Evolutionary conservation across 2,888 invertebrate species (phyloP), one percentile per base, ranked within the genome.

Genomic region (Spialia ferax): DNA sequence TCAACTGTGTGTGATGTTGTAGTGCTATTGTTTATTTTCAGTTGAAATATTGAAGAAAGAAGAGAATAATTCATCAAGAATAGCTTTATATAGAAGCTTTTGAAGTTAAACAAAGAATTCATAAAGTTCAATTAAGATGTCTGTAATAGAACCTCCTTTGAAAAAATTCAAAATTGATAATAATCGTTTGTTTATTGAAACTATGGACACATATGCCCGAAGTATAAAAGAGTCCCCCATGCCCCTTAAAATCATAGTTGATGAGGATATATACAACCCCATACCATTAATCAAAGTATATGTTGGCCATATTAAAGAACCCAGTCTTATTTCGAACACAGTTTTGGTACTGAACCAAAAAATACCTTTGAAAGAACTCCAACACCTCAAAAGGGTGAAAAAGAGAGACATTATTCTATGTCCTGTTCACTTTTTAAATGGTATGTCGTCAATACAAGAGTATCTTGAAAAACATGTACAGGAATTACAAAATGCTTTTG

Each of bases 371-470:
- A 93, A 94, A 15, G 91, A 94, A 15, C 87, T 97, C 10, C 94
- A 94, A 55, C 97, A 97, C 86, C 87, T 98, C 18, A 98, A 98
- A 82, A 94, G 97, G 71, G 96, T 97, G 0, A 93, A 94, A 48
- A 94, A 94, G 6, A 94, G 87, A 54, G 93, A 95, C 23, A 88
- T 97, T 0, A 78, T 97, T 11, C 61, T 93, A 73, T 97, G 77
- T 89, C 94, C 78, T 75, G 90, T 52, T 23, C 77, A 64, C 61
- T 77, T 69, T 70, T 74, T 81, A n/a, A 83, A 75, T 60, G 74
- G 65, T 1, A 74, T 38, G 70, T 74, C 85, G 2, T 80, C 88
- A 1, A 79, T 95, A 1, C 87, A 93, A 70, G 76, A 85, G 5
- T 82, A 89, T 42, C 80, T 95, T 8, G 80, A 84, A 26, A 74